These are phyloP conservation scores for Myotis yumanensis DNA, from an alignment of 2,113 vertebrate genomes.

Conservation along the genomic window DNA sequence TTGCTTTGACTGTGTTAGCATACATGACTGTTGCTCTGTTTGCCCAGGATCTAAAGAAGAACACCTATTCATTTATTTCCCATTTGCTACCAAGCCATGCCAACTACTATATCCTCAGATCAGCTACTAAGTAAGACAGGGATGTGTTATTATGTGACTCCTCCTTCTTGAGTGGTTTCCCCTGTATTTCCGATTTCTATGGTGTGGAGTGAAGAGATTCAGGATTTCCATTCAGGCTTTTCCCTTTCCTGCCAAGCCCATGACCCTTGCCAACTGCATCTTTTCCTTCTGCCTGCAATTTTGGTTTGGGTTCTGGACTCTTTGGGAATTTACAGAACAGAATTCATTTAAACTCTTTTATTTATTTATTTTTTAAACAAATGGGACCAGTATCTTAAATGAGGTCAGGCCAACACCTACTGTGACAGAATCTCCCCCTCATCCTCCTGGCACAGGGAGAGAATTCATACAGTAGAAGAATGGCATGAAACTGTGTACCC, in stretches of 20 bases:
- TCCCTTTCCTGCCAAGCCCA: neutral
- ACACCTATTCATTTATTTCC: neutral
- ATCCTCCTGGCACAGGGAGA: slow-evolving; percentile 45
- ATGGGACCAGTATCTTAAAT: slow-evolving; percentile 52
- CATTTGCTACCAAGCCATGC: neutral
- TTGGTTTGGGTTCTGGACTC: slow-evolving; percentile 21
- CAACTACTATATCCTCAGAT: neutral
- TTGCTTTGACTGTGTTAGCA: neutral
- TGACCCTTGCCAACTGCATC: neutral
- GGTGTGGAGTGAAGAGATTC: slow-evolving; percentile 23
- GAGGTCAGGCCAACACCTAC: slow-evolving; percentile 56
- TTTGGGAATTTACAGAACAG: slow-evolving; percentile 51
- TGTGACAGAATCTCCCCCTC: slow-evolving; percentile 49
- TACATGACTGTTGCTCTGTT: neutral
- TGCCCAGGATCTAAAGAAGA: neutral
- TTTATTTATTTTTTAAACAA: neutral
- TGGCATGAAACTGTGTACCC: slow-evolving; percentile 56
- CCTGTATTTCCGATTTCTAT: neutral
- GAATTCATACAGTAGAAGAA: slow-evolving; percentile 43
- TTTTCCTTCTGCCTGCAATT: slow-evolving; percentile 44
- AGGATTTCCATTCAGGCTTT: slow-evolving; percentile 41
- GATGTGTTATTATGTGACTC: neutral
- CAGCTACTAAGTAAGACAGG: neutral
- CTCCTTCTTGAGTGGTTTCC: neutral
- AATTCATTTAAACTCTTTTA: slow-evolving; percentile 40